These are phyloP conservation scores for Drosophila pseudoananassae DNA, from an alignment of 1,140 invertebrate species.

Conservation along the genomic window DNA sequence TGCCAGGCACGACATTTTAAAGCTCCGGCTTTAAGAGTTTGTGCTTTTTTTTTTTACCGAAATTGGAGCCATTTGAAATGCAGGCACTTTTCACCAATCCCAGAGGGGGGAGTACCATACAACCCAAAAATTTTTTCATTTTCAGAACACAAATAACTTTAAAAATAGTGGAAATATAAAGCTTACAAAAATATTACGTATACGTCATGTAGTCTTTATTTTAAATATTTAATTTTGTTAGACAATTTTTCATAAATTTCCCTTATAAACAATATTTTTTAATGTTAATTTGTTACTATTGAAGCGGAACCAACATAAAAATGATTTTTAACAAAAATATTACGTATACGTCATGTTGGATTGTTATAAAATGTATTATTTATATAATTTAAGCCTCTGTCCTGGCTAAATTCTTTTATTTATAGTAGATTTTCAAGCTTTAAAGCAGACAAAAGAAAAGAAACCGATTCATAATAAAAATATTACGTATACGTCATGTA, in stretches of 20 bases:
- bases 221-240: too few species aligned
- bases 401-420: not conserved
- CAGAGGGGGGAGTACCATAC: not conserved
- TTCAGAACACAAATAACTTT: not conserved
- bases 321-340: not conserved
- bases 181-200: not conserved
- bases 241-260: too few species aligned
- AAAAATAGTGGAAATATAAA: too few species aligned
- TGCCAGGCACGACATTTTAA: conserved; percentile 53
- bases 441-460: too few species aligned
- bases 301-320: too few species aligned
- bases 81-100: conserved; percentile 4
- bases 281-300: too few species aligned
- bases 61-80: conserved; percentile 4
- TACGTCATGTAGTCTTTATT: not conserved
- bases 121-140: too few species aligned
- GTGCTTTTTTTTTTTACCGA: conserved; percentile 4
- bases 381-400: not conserved
- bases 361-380: not conserved
- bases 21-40: conserved; percentile 49
- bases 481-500: too few species aligned
- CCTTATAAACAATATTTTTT: too few species aligned
- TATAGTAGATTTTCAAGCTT: too few species aligned
- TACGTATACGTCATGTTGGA: not conserved
- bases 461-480: too few species aligned